Evolutionary conservation across 2,888 invertebrate species (phyloP).

Genomic region (Cantharis rufa): DNA sequence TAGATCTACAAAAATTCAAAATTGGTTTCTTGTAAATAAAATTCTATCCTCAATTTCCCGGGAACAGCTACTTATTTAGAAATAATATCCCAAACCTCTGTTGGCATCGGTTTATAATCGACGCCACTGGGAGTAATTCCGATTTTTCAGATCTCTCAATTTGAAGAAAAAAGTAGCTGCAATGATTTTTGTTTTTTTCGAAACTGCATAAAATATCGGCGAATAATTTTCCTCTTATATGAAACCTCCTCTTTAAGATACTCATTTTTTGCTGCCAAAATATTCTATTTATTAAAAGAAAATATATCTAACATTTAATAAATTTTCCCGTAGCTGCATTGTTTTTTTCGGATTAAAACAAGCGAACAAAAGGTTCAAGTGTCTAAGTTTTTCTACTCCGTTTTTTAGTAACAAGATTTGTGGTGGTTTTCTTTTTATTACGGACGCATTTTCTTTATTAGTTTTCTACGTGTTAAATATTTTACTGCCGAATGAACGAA

Average conservation of each 20-base stretch:
- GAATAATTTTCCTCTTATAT: background rate
- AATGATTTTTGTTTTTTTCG: background rate
- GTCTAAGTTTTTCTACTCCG: background rate
- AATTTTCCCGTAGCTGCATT: background rate
- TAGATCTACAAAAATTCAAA: no score
- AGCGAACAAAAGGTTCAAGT: background rate
- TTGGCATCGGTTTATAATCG: no score
- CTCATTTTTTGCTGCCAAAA: background rate
- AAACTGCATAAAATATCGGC: background rate
- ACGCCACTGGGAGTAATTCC: no score
- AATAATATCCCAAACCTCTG: no score
- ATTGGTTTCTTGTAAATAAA: no score
- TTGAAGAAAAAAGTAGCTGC: no score
- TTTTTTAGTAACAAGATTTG: background rate
- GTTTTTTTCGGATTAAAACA: background rate
- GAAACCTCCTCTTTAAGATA: background rate
- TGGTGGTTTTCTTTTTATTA: background rate
- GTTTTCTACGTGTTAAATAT: background rate
- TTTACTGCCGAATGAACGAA: background rate
- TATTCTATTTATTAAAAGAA: background rate
- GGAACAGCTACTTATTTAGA: no score
- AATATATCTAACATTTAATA: background rate
- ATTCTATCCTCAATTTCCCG: no score
- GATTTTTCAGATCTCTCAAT: no score
- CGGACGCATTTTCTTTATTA: background rate